Conservation (phyloP, 2,888 invertebrate species). For the Aleiodes testaceus region DNA sequence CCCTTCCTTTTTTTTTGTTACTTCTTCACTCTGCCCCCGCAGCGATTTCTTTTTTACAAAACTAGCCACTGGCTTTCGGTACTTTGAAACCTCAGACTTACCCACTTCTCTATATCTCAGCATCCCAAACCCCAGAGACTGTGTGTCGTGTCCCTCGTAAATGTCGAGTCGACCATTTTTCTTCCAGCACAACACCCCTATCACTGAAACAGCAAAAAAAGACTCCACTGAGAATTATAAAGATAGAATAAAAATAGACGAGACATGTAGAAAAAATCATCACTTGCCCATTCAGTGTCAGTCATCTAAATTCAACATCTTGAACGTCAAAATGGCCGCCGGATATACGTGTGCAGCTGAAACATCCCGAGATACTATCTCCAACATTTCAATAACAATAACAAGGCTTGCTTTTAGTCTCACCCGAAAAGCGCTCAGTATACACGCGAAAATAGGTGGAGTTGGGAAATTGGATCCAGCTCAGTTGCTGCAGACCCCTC, state of each 20-base stretch:
- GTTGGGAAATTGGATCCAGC: conserved; percentile 34
- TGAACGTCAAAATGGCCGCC: conserved; percentile 29
- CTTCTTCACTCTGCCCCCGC: neutral
- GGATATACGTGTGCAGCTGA: conserved; percentile 45
- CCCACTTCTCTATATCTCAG: neutral
- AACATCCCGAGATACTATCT: conserved; percentile 45
- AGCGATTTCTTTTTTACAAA: conserved; percentile 9
- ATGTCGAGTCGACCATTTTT: conserved; percentile 47
- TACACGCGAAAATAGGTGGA: conserved; percentile 31
- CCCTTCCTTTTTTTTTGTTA: neutral
- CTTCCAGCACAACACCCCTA: conserved; percentile 33
- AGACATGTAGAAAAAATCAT: neutral
- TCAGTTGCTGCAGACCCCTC: conserved; percentile 27
- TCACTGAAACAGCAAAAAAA: conserved; percentile 26
- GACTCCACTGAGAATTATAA: neutral
- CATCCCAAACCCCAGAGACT: neutral
- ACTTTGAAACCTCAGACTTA: conserved; percentile 45
- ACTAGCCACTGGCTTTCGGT: conserved; percentile 18
- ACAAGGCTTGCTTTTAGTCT: conserved; percentile 47
- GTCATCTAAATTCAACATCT: conserved; percentile 19
- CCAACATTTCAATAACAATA: conserved; percentile 64
- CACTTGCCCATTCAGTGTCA: neutral
- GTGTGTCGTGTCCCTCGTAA: conserved; percentile 38
- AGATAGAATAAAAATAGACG: conserved; percentile 19
- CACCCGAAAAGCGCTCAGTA: conserved; percentile 36